Conservation (phyloP, 2,797 vertebrate genomes). For the Bradypodion pumilum region DNA sequence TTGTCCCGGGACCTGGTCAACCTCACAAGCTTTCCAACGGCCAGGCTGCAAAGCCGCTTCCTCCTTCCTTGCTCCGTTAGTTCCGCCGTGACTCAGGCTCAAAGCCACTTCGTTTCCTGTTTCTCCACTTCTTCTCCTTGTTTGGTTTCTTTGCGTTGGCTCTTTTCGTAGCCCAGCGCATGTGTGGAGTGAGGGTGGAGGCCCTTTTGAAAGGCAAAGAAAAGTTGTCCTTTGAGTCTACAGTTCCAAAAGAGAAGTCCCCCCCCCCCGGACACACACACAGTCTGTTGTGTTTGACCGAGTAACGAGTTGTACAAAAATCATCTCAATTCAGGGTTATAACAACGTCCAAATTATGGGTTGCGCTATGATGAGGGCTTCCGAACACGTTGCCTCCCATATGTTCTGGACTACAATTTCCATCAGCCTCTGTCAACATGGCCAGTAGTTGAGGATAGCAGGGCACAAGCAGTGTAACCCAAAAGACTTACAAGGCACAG, state of each 20-base stretch:
- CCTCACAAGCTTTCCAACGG: not conserved
- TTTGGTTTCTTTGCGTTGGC: not conserved
- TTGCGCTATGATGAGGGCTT: not conserved
- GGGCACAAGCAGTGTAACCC: not conserved
- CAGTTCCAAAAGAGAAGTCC: not conserved
- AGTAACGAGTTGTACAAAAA: not conserved
- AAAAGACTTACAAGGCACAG: not conserved
- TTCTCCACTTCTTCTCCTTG: slow-evolving; percentile 1
- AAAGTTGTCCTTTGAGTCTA: too few relatives aligned
- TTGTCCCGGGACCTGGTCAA: not conserved
- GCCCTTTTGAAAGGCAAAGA: too few relatives aligned
- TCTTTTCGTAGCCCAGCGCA: not conserved
- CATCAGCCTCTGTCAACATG: not conserved
- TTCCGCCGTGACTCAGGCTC: not conserved
- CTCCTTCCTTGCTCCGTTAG: not conserved
- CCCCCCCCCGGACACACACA: not conserved
- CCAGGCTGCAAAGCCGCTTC: not conserved
- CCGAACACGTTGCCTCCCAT: not conserved
- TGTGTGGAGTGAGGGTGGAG: not conserved
- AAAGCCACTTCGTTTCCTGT: slow-evolving; percentile 1
- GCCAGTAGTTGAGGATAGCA: too few relatives aligned
- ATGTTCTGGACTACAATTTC: not conserved
- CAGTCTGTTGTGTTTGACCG: too few relatives aligned
- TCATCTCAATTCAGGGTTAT: not conserved
- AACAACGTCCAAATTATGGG: not conserved